Evolutionary conservation across 2,797 vertebrate genomes (phyloP).

Genomic region (Avahi laniger): DNA sequence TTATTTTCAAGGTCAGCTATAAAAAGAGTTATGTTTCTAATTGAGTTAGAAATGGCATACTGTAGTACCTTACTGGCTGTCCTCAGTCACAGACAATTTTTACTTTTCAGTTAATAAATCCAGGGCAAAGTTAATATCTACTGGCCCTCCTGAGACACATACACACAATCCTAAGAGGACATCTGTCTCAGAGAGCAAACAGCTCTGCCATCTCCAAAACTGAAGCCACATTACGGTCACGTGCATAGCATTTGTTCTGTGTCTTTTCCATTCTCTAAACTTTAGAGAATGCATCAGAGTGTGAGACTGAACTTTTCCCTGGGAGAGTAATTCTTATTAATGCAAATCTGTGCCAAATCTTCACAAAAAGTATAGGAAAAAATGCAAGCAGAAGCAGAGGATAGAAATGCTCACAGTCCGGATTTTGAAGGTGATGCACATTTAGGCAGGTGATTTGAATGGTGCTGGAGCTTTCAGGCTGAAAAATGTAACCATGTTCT

Average conservation of each 20-base stretch:
- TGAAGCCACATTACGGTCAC: neutral
- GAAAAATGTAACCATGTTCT: neutral
- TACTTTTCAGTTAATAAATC: slow-evolving; percentile 54
- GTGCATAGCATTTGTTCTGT: neutral
- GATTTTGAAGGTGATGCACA: neutral
- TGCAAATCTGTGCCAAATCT: slow-evolving; percentile 16
- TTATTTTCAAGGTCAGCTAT: slow-evolving; percentile 46
- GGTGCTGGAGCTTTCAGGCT: neutral
- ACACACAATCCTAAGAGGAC: neutral
- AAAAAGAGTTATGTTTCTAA: slow-evolving; percentile 40
- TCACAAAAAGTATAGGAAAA: neutral
- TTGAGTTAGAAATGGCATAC: slow-evolving; percentile 22
- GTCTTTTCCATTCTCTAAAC: slow-evolving; percentile 56
- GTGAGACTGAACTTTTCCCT: slow-evolving; percentile 26
- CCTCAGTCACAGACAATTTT: slow-evolving; percentile 17
- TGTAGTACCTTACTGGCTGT: neutral
- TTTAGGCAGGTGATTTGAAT: neutral
- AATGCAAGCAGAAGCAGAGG: neutral
- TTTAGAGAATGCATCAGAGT: slow-evolving; percentile 23
- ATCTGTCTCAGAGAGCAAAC: neutral
- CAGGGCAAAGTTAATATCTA: neutral
- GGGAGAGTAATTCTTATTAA: neutral
- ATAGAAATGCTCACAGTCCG: neutral
- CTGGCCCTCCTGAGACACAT: neutral
- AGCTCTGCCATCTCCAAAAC: neutral